phyloP scores from a whole-genome alignment of 1,140 invertebrate species.

The Drosophila kurseongensis region DNA sequence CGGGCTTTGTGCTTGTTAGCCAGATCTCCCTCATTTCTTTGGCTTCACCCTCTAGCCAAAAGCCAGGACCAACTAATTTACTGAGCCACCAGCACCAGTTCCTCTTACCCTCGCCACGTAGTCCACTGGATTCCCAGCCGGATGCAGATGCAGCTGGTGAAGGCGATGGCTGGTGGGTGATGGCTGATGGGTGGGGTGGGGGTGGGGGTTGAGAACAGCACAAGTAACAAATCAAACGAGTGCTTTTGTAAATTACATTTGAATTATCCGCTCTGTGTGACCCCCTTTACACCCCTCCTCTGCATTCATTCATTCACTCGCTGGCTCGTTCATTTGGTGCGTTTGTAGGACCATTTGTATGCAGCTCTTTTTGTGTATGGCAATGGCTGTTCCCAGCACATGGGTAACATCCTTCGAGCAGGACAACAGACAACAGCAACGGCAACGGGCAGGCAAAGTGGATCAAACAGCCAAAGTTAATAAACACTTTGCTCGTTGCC shows the following conservation, averaged over 20 bases:
- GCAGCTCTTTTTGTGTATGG: constrained; percentile 24
- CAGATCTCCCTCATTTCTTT: constrained; percentile 33
- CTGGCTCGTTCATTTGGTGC: constrained; percentile 32
- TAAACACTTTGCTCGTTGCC: constrained; percentile 69
- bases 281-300: not conserved
- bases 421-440: constrained; percentile 29
- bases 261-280: constrained; percentile 64
- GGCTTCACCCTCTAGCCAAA: constrained; percentile 13
- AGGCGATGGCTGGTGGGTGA: not conserved
- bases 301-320: constrained; percentile 55
- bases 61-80: constrained; percentile 65
- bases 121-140: constrained; percentile 2
- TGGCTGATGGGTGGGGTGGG: not conserved
- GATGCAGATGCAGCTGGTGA: constrained; percentile 29
- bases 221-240: constrained; percentile 80
- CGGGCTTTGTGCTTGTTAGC: constrained; percentile 44
- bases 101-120: not conserved
- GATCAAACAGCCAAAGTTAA: constrained; percentile 82
- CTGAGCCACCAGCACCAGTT: constrained; percentile 26
- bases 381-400: constrained; percentile 46
- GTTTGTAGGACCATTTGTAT: constrained; percentile 17
- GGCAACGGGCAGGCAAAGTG: constrained; percentile 65
- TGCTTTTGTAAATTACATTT: constrained; percentile 82
- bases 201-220: constrained; percentile 9
- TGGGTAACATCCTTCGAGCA: constrained; percentile 67